These are phyloP conservation scores for Liopterus haemorrhoidalis DNA, from an alignment of 2,888 invertebrate species.

Conservation along the genomic window DNA sequence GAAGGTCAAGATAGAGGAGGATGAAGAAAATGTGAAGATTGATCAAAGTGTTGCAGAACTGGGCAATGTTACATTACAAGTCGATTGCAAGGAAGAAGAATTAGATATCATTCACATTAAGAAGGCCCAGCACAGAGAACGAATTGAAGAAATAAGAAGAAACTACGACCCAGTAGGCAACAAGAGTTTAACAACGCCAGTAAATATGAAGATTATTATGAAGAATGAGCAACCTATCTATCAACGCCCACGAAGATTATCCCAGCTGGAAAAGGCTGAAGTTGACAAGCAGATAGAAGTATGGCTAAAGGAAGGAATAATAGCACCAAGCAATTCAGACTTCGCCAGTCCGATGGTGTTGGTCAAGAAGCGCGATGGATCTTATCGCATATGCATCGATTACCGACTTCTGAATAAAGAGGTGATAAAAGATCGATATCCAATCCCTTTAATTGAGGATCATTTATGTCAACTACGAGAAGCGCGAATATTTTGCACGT, in stretches of 20 bases:
- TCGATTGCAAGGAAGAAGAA: too few species aligned
- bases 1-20: too few species aligned
- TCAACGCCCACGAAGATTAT: slow-evolving; percentile 3
- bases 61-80: too few species aligned
- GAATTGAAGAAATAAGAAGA: too few species aligned
- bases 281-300: slow-evolving; percentile 3
- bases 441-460: background rate
- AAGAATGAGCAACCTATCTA: background rate
- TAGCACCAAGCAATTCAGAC: background rate
- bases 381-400: background rate
- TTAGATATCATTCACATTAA: too few species aligned
- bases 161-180: too few species aligned
- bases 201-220: background rate
- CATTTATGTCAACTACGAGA: background rate
- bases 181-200: too few species aligned
- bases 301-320: background rate
- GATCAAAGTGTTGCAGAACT: too few species aligned
- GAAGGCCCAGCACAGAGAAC: too few species aligned
- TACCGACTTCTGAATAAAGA: background rate
- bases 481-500: background rate
- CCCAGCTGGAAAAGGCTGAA: background rate
- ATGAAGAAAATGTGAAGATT: too few species aligned
- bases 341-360: background rate
- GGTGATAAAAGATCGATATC: background rate
- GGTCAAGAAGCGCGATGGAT: background rate